Conservation (phyloP, 2,888 invertebrate species). For the Proisotoma minuta region DNA sequence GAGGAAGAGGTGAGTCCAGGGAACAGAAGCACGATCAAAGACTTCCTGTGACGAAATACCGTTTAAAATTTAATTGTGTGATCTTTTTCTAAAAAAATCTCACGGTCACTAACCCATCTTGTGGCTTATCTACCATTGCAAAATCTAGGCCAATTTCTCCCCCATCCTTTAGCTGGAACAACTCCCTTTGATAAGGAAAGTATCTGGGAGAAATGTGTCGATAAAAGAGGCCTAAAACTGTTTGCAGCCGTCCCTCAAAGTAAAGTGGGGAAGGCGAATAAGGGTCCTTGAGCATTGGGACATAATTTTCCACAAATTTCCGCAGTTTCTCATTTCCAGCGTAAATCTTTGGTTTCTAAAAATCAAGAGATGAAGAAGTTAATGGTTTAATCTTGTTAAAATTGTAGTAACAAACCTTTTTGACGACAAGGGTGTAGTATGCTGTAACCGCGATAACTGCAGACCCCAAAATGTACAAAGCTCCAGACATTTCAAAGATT, state of each 20-base stretch:
- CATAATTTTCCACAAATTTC: constrained; percentile 59
- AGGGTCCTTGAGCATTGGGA: constrained; percentile 63
- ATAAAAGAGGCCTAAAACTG: constrained; percentile 26
- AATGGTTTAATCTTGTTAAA: neutral
- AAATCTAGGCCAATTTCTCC: constrained; percentile 76
- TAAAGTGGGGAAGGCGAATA: constrained; percentile 76
- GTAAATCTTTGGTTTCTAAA: constrained; percentile 29
- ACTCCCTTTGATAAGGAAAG: constrained; percentile 54
- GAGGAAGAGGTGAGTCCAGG: constrained; percentile 74
- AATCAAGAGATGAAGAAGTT: neutral
- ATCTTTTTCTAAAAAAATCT: neutral
- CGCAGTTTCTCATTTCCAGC: constrained; percentile 59
- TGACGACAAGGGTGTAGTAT: neutral
- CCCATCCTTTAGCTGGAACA: constrained; percentile 66
- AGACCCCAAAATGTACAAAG: neutral
- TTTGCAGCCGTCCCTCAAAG: constrained; percentile 48
- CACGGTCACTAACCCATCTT: neutral
- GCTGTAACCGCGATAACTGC: neutral
- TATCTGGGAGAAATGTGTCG: constrained; percentile 17
- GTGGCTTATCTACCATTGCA: constrained; percentile 48
- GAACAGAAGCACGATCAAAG: constrained; percentile 29
- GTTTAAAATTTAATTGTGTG: neutral
- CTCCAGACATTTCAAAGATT: neutral
- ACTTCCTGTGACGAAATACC: neutral
- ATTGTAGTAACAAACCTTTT: neutral